Evolutionary conservation across 2,888 invertebrate genomes (phyloP).

Genomic region (Mythimna lalbum): DNA sequence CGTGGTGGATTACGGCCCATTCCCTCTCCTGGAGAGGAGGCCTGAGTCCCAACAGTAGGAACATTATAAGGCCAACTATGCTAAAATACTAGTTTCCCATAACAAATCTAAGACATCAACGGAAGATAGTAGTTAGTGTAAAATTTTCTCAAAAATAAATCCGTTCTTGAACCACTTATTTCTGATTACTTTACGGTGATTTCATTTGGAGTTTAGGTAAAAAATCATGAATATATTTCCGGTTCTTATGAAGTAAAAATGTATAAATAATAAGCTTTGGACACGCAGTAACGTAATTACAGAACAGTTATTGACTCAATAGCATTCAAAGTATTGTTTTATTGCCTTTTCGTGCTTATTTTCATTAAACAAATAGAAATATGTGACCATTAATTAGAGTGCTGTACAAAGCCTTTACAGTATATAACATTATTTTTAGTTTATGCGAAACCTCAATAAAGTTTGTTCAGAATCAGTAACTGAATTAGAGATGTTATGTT

Average conservation of each 20-base stretch:
- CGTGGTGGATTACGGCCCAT: no score
- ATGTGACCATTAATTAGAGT: slow-evolving; percentile 29
- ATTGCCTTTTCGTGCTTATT: slow-evolving; percentile 46
- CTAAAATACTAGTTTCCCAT: no score
- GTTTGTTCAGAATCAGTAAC: no score
- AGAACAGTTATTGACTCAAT: slow-evolving; percentile 25
- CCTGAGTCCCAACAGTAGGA: no score
- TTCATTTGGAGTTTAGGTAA: not conserved
- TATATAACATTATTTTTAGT: no score
- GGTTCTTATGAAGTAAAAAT: not conserved
- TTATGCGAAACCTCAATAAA: no score
- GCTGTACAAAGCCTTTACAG: no score
- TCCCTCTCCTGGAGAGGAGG: no score
- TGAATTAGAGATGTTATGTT: no score
- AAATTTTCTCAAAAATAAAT: not conserved
- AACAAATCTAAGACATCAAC: no score
- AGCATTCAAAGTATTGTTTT: slow-evolving; percentile 26
- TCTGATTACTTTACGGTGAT: slow-evolving; percentile 1
- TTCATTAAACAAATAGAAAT: slow-evolving; percentile 34
- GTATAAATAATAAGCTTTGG: slow-evolving; percentile 39
- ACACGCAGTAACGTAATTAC: slow-evolving; percentile 49
- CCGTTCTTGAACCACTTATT: not conserved
- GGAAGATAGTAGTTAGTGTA: not conserved
- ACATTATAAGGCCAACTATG: no score
- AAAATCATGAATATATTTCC: slow-evolving; percentile 19